Conservation (phyloP, 2,797 vertebrate species). For the Propithecus perrieri region DNA sequence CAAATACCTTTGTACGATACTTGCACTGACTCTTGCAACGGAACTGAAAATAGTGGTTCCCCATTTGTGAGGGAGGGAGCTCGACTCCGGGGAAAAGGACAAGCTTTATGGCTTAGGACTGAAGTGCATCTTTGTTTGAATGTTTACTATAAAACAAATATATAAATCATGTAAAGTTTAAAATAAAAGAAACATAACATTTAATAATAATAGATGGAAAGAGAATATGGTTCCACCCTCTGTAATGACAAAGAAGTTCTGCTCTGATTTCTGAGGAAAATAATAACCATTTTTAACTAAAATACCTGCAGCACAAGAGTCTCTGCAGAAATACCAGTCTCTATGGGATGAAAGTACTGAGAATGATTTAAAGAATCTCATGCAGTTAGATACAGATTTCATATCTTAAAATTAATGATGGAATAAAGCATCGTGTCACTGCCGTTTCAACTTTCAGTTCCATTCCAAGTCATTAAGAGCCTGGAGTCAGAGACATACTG, state of each 20-base stretch:
- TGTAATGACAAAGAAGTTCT: not conserved
- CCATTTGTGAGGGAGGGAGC: not conserved
- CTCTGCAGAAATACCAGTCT: not conserved
- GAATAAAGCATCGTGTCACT: not conserved
- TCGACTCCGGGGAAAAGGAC: not conserved
- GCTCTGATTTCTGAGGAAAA: not conserved
- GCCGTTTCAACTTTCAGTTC: not conserved
- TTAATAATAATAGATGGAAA: not conserved
- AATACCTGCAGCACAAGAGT: not conserved
- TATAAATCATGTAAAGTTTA: not conserved
- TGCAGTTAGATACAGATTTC: not conserved
- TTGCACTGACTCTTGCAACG: not conserved
- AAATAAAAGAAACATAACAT: not conserved
- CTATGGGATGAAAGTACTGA: not conserved
- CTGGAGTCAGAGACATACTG: not conserved
- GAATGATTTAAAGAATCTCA: not conserved
- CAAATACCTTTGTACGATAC: not conserved
- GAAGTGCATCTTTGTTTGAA: not conserved
- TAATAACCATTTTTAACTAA: not conserved
- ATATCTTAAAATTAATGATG: not conserved
- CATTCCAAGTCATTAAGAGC: not conserved
- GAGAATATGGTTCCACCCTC: not conserved
- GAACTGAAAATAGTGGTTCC: not conserved
- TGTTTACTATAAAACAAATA: not conserved
- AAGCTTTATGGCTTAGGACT: not conserved